Base-by-base conservation (phyloP, 1,140 invertebrate genomes). In the Galleria mellonella region DNA sequence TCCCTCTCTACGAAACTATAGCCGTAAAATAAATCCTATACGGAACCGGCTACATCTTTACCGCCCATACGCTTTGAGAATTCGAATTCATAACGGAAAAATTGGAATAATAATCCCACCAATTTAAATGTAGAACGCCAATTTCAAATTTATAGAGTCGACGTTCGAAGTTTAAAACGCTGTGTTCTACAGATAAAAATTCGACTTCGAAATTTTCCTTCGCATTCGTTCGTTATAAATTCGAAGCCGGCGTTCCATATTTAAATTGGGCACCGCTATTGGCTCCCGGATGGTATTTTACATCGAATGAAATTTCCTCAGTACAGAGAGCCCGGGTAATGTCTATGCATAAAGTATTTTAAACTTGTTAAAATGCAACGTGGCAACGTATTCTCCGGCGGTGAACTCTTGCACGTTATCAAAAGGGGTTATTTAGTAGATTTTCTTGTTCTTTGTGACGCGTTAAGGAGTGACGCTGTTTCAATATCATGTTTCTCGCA, bases 281-380 rank as follows among this genome's bases (percentile, higher is more conserved):
- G 79, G 79, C 75, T 69, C 72, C 70, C 66, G 62, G 60, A 15
- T 13, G n/a, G 17, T 37, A 37, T 42, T 10, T 10, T 17, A 9
- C 12, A 9, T 9, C 14, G 12, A 14, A 36, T 37, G 35, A 37
- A 37, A 37, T 17, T 37, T 37, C 17, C 35, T 37, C 35, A 23
- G 17, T 23, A 23, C 35, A 37, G 14, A 37, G 14, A 37, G 35
- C 13, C 17, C 13, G 29, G 8, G 70, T 81, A 81, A 81, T 81
- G 69, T 81, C 78, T 78, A 83, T 83, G 78, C 78, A 83, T 83
- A 83, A 83, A 83, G 72, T 81, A 83, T 81, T 83, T 81, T 78
- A 78, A 83, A 83, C 72, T 83, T 72, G 78, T 81, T 83, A 78
- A 83, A 81, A 83, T 83, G 74, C 78, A 83, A 74, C 72, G 75